Conservation (phyloP, 2,888 invertebrate species). For the Pseudococcus jackbeardsleyi region DNA sequence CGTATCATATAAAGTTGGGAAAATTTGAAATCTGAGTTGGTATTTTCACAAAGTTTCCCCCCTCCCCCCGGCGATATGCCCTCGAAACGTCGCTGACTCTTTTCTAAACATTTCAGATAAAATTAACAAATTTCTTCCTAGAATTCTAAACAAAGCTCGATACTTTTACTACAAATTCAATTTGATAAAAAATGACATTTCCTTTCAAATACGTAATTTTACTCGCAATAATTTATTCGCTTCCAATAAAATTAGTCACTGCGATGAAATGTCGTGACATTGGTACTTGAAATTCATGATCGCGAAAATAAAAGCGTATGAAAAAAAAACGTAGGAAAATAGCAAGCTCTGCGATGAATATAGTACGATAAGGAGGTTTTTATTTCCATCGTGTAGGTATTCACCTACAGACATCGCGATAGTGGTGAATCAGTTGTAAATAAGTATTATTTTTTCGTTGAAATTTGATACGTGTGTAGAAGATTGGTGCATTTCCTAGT, state of each 20-base stretch:
- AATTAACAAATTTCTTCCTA: too few relatives aligned
- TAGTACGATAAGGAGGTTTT: conserved; percentile 2
- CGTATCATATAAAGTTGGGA: too few relatives aligned
- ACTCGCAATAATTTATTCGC: background rate
- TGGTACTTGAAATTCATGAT: background rate
- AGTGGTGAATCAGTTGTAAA: conserved; percentile 26
- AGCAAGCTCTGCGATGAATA: background rate
- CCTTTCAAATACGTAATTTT: background rate
- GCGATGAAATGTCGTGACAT: conserved; percentile 7
- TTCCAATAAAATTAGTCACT: background rate
- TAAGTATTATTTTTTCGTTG: conserved; percentile 11
- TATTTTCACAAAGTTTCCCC: too few relatives aligned
- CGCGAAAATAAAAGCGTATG: background rate
- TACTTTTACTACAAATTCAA: too few relatives aligned
- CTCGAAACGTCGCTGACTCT: too few relatives aligned
- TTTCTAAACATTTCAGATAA: too few relatives aligned
- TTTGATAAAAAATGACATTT: background rate
- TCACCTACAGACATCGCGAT: background rate
- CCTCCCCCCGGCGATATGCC: too few relatives aligned
- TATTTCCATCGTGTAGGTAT: background rate
- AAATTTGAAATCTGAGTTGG: too few relatives aligned
- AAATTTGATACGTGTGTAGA: conserved; percentile 5
- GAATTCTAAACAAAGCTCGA: too few relatives aligned
- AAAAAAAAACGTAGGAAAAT: background rate
- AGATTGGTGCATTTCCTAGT: background rate